phyloP scores from a whole-genome alignment of 2,113 vertebrate species.

The Antennarius striatus region DNA sequence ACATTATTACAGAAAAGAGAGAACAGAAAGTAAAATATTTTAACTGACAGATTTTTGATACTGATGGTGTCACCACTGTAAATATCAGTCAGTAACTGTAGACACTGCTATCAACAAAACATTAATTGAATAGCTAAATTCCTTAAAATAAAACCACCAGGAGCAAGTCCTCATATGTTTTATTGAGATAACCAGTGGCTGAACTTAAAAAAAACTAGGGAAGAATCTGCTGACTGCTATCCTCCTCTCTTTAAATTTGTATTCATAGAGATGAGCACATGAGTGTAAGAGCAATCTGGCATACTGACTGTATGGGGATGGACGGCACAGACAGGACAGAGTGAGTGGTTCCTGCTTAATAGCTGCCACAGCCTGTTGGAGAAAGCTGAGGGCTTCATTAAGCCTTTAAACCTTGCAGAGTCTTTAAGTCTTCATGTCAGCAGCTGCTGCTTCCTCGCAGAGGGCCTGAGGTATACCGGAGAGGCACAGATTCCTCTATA shows the following conservation, averaged over 20 bases:
- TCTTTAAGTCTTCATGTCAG: slow-evolving; percentile 73
- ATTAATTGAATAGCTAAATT: slow-evolving; percentile 24
- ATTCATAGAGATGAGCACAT: slow-evolving; percentile 44
- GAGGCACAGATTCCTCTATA: slow-evolving; percentile 29
- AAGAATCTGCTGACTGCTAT: slow-evolving; percentile 21
- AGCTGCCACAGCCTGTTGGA: slow-evolving; percentile 57
- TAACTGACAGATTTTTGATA: no score
- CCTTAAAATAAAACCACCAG: slow-evolving; percentile 13
- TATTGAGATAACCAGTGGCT: slow-evolving; percentile 12
- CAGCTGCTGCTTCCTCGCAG: slow-evolving; percentile 50
- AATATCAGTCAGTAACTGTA: no score
- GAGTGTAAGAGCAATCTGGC: slow-evolving; percentile 48
- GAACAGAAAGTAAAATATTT: no score
- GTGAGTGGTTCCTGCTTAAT: slow-evolving; percentile 55
- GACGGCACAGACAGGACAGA: slow-evolving; percentile 41
- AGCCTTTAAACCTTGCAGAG: slow-evolving; percentile 75
- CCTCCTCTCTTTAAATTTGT: slow-evolving; percentile 46
- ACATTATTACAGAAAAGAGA: no score
- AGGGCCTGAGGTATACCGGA: slow-evolving; percentile 46
- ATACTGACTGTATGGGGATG: slow-evolving; percentile 25
- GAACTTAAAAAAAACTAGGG: slow-evolving; percentile 18
- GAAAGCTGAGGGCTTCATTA: slow-evolving; percentile 72
- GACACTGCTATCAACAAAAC: background rate
- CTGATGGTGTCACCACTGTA: no score
- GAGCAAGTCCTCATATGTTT: slow-evolving; percentile 2